Evolutionary conservation across 1,140 invertebrate species (phyloP).

Genomic region (Hylaeus anthracinus): DNA sequence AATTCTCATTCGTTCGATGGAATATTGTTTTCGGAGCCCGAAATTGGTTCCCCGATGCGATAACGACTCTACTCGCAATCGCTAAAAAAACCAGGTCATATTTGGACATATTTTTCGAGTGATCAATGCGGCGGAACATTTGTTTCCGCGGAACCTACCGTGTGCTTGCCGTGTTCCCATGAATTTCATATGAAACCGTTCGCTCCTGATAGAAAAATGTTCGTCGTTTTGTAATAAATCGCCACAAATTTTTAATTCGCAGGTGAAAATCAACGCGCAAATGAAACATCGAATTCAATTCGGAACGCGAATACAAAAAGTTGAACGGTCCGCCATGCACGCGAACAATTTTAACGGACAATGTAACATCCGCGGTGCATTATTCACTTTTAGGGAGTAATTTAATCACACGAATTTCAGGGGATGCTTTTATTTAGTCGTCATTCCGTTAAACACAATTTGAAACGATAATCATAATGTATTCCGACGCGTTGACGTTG

Average conservation of each 20-base stretch:
- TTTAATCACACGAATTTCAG: not conserved
- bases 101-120: conserved; percentile 23
- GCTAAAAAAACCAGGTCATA: not conserved
- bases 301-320: no score
- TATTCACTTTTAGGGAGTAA: not conserved
- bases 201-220: not conserved
- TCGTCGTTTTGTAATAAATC: conserved; percentile 20
- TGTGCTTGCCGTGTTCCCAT: not conserved
- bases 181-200: conserved; percentile 32
- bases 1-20: not conserved
- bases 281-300: conserved; percentile 1
- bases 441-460: no score
- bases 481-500: no score
- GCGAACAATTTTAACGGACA: not conserved
- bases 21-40: not conserved
- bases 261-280: not conserved
- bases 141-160: conserved; percentile 11
- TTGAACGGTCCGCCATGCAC: not conserved
- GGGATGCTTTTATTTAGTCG: no score
- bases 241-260: conserved; percentile 5
- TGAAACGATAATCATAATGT: no score
- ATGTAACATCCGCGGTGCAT: not conserved
- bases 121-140: conserved; percentile 25
- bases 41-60: conserved; percentile 15
- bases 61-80: conserved; percentile 8